Conservation (phyloP, 2,888 invertebrate species). For the Desoria tigrina region DNA sequence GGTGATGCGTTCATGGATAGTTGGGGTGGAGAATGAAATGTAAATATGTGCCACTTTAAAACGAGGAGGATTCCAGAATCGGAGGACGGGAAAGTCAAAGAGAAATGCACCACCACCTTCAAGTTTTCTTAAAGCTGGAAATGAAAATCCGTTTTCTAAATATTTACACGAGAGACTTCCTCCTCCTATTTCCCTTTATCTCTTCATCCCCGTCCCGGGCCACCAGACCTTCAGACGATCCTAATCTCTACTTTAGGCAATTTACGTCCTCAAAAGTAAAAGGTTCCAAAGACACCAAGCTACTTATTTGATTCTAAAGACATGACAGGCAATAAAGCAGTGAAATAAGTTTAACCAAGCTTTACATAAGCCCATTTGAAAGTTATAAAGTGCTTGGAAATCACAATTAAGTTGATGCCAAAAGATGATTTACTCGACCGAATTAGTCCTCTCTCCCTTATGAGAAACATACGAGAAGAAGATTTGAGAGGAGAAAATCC, state of each 20-base stretch:
- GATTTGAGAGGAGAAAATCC: no score
- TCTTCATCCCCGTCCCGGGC: neutral
- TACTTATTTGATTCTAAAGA: no score
- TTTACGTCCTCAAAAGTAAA: neutral
- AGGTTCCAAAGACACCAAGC: no score
- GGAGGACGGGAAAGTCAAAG: constrained; percentile 1
- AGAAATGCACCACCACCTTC: constrained; percentile 8
- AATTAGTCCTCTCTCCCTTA: no score
- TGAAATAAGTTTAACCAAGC: no score
- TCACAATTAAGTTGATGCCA: no score
- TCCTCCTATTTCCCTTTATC: constrained; percentile 1
- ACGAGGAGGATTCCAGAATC: neutral
- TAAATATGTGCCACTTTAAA: constrained; percentile 13
- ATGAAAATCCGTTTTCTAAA: constrained; percentile 20
- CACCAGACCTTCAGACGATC: neutral
- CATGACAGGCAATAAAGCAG: no score
- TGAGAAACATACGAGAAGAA: no score
- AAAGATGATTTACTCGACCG: no score
- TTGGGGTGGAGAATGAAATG: constrained; percentile 2
- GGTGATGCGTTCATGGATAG: neutral
- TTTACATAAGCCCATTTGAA: no score
- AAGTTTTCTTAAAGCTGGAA: constrained; percentile 7
- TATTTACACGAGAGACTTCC: constrained; percentile 18
- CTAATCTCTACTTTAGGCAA: constrained; percentile 5
- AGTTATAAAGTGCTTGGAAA: no score